Percentiles rank a stretch among this genome's conserved stretches.
Evolutionary conservation across 2,888 invertebrate genomes (phyloP).

Genomic region (Loripinus fragilis): DNA sequence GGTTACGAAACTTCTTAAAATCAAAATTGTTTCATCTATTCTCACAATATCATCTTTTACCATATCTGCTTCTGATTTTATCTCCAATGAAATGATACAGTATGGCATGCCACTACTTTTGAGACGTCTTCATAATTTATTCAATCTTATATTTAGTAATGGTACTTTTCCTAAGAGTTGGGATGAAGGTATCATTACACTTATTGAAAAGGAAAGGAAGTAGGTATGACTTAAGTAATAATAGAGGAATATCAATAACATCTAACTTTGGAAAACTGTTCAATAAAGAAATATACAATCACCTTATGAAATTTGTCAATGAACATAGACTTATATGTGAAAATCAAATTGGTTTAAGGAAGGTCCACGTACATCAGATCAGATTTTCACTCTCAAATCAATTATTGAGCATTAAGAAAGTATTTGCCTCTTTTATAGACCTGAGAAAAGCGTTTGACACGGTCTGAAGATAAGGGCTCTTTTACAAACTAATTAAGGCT

Average conservation of each 20-base stretch:
- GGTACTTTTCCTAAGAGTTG: too few species aligned
- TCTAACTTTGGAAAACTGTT: constrained; percentile 32
- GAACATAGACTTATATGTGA: constrained; percentile 19
- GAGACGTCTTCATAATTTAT: too few species aligned
- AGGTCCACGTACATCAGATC: constrained; percentile 28
- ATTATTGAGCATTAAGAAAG: constrained; percentile 32
- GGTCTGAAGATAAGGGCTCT: constrained; percentile 32
- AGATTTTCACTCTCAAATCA: constrained; percentile 34
- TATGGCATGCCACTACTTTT: too few species aligned
- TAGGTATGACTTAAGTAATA: constrained; percentile 13
- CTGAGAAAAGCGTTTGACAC: constrained; percentile 45
- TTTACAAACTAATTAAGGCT: constrained; percentile 15
- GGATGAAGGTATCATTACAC: not conserved
- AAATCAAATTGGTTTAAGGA: constrained; percentile 29
- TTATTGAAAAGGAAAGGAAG: not conserved
- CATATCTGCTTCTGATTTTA: too few species aligned
- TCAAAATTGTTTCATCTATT: too few species aligned
- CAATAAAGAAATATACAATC: constrained; percentile 22
- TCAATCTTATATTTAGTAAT: too few species aligned
- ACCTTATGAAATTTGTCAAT: constrained; percentile 12
- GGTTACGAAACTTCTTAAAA: too few species aligned
- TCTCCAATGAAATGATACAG: too few species aligned
- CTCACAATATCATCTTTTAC: too few species aligned
- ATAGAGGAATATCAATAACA: constrained; percentile 28
- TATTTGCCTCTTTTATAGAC: constrained; percentile 38